Evolutionary conservation across 2,113 vertebrate genomes (phyloP).

Genomic region (Eretmochelys imbricata): DNA sequence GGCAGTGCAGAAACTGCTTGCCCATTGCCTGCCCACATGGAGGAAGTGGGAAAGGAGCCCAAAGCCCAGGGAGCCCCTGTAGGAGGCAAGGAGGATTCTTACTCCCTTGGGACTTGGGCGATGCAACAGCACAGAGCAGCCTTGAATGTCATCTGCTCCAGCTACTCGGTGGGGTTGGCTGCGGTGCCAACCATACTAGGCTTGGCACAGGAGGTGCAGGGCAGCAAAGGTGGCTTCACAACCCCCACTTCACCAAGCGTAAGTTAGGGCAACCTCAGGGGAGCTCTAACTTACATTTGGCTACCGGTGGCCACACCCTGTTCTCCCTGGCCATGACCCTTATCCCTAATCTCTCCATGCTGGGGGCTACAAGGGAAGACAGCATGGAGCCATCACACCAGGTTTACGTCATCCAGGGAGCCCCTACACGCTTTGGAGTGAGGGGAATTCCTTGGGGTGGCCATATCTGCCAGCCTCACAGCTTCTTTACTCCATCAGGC

Average conservation of each 20-base stretch:
- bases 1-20: not conserved
- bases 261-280: not conserved
- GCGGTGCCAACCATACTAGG: not conserved
- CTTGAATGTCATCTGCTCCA: not conserved
- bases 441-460: not conserved
- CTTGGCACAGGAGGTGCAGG: not conserved
- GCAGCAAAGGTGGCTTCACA: not conserved
- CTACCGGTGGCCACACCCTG: not conserved
- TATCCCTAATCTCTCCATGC: not conserved
- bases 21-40: not conserved
- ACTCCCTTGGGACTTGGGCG: too few relatives aligned
- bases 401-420: not conserved
- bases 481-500: not conserved
- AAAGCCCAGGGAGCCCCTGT: not conserved
- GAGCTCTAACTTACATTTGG: not conserved
- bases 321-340: not conserved
- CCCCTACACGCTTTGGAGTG: not conserved
- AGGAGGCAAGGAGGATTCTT: not conserved
- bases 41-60: not conserved
- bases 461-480: not conserved
- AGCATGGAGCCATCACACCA: not conserved
- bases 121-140: too few relatives aligned
- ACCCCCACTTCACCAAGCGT: not conserved
- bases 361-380: not conserved
- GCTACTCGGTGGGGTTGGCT: not conserved